Percentiles rank a stretch among this genome's conserved stretches.
phyloP scores from a whole-genome alignment of 2,113 vertebrate species.

The Campylomormyrus numenius region DNA sequence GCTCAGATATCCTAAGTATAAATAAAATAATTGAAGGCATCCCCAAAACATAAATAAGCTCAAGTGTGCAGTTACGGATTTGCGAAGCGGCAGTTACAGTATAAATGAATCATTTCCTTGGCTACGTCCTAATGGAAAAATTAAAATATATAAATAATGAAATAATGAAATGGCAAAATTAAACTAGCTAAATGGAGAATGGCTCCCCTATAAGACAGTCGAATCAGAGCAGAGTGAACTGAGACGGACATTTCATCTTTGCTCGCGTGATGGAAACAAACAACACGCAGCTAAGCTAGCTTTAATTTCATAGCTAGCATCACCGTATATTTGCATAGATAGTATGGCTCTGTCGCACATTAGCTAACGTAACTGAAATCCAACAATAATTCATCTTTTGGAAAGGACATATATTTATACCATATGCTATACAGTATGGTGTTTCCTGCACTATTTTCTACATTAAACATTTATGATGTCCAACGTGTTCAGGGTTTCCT shows the following conservation, averaged over 20 bases:
- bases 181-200: not conserved
- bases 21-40: conserved; percentile 1
- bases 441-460: not conserved
- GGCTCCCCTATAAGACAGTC: not conserved
- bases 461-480: not conserved
- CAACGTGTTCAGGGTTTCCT: not conserved
- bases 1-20: not conserved
- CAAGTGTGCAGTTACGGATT: not conserved
- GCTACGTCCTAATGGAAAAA: not conserved
- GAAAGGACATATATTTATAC: not conserved
- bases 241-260: not conserved
- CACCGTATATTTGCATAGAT: not conserved
- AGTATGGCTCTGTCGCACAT: not conserved
- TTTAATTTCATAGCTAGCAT: not conserved
- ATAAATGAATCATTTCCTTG: not conserved
- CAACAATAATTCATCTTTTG: not conserved
- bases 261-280: not conserved
- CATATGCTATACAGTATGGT: not conserved
- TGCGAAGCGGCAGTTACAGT: not conserved
- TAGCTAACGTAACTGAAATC: not conserved
- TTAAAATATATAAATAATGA: not conserved
- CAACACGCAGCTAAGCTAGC: not conserved
- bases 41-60: conserved; percentile 2
- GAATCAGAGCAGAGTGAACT: not conserved
- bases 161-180: not conserved